Conservation (phyloP, 1,140 invertebrate species). For the Goniozus legneri region DNA sequence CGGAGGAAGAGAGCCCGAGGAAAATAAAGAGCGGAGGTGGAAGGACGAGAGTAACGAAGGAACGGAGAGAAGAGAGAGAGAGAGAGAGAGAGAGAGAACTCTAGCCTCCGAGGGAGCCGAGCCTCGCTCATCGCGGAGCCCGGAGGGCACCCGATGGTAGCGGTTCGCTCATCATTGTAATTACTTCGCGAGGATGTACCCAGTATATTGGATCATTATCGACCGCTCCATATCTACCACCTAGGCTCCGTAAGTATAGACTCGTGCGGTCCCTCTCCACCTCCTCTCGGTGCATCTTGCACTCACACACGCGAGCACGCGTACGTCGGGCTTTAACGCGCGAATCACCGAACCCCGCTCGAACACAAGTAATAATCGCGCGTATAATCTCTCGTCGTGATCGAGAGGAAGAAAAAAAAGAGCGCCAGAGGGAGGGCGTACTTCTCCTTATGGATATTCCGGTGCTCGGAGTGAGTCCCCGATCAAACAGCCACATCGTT, state of each 20-base stretch:
- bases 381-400: no score
- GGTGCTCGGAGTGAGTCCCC: no score
- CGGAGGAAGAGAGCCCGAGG: constrained; percentile 10
- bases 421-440: no score
- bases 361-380: no score
- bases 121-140: constrained; percentile 6
- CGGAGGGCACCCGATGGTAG: constrained; percentile 30
- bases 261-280: no score
- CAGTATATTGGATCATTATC: constrained; percentile 53
- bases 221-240: constrained; percentile 47
- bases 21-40: neutral
- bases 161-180: constrained; percentile 50
- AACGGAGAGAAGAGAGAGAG: constrained; percentile 5
- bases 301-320: no score
- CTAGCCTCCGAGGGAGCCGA: constrained; percentile 34
- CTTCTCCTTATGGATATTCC: no score
- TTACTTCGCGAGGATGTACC: constrained; percentile 50
- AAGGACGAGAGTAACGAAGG: neutral
- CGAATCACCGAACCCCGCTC: no score
- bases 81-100: constrained; percentile 1
- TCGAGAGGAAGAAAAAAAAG: no score
- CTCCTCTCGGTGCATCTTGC: no score
- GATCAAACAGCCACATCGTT: no score
- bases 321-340: no score
- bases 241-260: constrained; percentile 47